Percentiles rank a stretch among this genome's conserved stretches.
phyloP scores from a whole-genome alignment of 2,113 vertebrate species.

The Gila orcuttii region DNA sequence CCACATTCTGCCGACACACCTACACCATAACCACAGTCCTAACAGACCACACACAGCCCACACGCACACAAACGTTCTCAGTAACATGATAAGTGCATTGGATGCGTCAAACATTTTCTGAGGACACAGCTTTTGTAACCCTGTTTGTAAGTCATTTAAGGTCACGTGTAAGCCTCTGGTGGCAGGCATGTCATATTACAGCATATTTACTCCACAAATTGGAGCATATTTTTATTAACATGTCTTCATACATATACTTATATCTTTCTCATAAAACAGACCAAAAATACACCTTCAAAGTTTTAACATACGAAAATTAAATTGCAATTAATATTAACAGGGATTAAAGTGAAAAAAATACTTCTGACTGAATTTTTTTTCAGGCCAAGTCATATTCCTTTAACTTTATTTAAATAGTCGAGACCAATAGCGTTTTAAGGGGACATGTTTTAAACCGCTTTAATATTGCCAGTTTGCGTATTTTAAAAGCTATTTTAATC shows the following conservation, averaged over 20 bases:
- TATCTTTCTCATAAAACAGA: not conserved
- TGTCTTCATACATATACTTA: not conserved
- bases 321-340: too few species aligned
- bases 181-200: not conserved
- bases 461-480: too few species aligned
- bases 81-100: constrained; percentile 48
- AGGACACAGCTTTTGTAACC: not conserved
- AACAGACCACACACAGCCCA: constrained; percentile 3
- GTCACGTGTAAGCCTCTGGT: constrained; percentile 8
- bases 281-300: not conserved
- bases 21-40: constrained; percentile 81
- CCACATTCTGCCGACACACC: constrained; percentile 71
- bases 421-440: too few species aligned
- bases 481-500: too few species aligned
- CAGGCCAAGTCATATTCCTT: too few species aligned
- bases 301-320: not conserved
- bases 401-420: too few species aligned
- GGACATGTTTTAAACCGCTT: too few species aligned
- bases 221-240: not conserved
- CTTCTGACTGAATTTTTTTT: too few species aligned
- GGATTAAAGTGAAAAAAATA: too few species aligned
- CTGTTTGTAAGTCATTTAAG: constrained; percentile 20
- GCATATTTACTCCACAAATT: not conserved
- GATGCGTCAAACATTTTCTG: not conserved
- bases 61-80: constrained; percentile 43